phyloP scores from a whole-genome alignment of 2,113 vertebrate genomes.

The Kryptolebias marmoratus region DNA sequence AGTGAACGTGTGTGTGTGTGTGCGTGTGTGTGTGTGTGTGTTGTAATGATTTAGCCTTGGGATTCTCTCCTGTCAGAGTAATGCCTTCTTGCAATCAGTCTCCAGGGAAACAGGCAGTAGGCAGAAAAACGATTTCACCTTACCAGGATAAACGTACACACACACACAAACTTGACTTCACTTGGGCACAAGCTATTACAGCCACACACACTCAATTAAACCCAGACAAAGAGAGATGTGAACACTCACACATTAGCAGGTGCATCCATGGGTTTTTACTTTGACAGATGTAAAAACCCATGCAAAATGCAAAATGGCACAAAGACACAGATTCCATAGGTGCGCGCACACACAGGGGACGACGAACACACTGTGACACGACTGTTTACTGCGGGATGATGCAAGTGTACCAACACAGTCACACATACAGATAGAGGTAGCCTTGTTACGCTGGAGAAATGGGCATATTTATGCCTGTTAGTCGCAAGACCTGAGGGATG shows the following conservation, averaged over 20 bases:
- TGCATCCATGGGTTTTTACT: constrained; percentile 44
- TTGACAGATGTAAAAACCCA: too few species aligned
- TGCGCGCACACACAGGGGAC: constrained; percentile 32
- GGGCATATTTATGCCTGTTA: constrained; percentile 58
- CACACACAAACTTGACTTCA: constrained; percentile 60
- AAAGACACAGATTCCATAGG: constrained; percentile 26
- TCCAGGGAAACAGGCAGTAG: constrained; percentile 76
- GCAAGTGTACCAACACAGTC: constrained; percentile 36
- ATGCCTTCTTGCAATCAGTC: constrained; percentile 72
- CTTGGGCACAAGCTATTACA: constrained; percentile 66
- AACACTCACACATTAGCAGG: constrained; percentile 42
- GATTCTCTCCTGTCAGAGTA: constrained; percentile 64
- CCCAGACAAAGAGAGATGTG: constrained; percentile 54
- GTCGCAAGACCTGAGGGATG: constrained; percentile 45
- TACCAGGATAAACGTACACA: constrained; percentile 50
- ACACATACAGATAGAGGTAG: constrained; percentile 23
- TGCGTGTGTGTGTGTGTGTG: constrained; percentile 10
- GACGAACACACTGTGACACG: constrained; percentile 23
- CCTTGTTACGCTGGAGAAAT: constrained; percentile 41
- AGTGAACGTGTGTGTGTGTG: constrained; percentile 22
- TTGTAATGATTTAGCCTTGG: constrained; percentile 61
- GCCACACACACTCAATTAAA: constrained; percentile 73
- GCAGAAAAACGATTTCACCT: constrained; percentile 64
- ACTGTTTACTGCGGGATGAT: constrained; percentile 44
- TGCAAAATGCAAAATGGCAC: constrained; percentile 12